A percentile compares a stretch with the other conserved stretches of the same genome.
Conservation (phyloP, 2,113 vertebrate genomes). For the Pygoscelis antarcticus region DNA sequence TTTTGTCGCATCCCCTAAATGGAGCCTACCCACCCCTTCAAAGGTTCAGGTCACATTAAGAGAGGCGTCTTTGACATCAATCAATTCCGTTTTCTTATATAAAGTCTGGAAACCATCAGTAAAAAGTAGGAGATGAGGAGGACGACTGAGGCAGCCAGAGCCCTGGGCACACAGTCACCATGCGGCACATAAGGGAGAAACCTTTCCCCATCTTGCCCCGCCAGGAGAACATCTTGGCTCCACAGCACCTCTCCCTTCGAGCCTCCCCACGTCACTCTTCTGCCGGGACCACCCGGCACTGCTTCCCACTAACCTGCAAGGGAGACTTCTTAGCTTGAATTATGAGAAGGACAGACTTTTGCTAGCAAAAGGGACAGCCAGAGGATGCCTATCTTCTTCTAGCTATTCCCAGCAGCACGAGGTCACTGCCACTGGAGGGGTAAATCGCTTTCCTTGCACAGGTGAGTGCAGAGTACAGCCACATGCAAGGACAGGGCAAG, state of each 20-base stretch:
- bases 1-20: neutral
- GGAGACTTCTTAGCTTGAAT: neutral
- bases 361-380: neutral
- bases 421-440: neutral
- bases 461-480: neutral
- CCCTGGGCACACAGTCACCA: no score
- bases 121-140: neutral
- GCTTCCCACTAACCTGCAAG: neutral
- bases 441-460: neutral
- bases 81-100: neutral
- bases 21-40: neutral
- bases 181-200: neutral
- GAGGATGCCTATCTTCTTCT: neutral
- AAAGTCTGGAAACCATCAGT: neutral
- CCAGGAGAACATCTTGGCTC: neutral
- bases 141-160: neutral
- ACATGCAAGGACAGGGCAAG: neutral
- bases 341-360: neutral
- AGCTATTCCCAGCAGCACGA: neutral
- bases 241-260: neutral
- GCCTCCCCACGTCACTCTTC: neutral
- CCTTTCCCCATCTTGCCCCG: neutral
- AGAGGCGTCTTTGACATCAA: neutral
- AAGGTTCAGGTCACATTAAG: neutral
- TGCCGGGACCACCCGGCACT: neutral